Evolutionary conservation across 1,140 invertebrate genomes (phyloP).

Genomic region (Sinonovacula constricta): DNA sequence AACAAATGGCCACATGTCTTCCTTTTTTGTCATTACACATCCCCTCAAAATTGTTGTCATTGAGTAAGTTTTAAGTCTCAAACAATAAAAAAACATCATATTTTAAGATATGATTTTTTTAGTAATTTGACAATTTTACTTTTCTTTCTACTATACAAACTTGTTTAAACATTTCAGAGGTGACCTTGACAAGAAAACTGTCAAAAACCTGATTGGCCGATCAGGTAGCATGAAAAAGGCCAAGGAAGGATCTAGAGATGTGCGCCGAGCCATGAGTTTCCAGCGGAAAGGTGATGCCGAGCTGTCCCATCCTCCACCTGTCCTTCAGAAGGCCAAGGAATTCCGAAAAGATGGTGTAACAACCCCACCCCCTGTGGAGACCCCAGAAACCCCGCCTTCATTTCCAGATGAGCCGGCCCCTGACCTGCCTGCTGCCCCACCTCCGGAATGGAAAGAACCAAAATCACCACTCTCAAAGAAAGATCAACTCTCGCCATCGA

Average conservation of each 20-base stretch:
- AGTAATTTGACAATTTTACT: no score
- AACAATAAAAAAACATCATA: no score
- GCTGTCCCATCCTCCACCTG: constrained; percentile 53
- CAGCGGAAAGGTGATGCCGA: constrained; percentile 53
- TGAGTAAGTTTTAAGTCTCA: no score
- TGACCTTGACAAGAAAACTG: constrained; percentile 63
- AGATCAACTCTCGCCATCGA: constrained; percentile 77
- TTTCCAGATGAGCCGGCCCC: constrained; percentile 58
- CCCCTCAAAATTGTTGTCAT: no score
- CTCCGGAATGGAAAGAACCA: constrained; percentile 40
- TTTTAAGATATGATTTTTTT: no score
- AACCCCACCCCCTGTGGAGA: constrained; percentile 32
- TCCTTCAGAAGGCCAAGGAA: constrained; percentile 70
- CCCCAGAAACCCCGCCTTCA: not conserved
- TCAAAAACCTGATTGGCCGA: constrained; percentile 72
- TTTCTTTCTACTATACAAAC: no score
- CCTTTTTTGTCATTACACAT: no score
- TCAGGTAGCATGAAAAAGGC: constrained; percentile 70
- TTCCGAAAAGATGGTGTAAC: constrained; percentile 63
- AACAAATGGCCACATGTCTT: no score
- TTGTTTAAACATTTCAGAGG: constrained; percentile 40
- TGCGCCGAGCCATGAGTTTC: constrained; percentile 71
- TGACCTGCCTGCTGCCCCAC: constrained; percentile 64
- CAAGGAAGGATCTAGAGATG: constrained; percentile 46
- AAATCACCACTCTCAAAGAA: constrained; percentile 78